Evolutionary conservation across 2,797 vertebrate species (phyloP), one percentile per base, ranked within the genome.

Genomic region (Acridotheres tristis): DNA sequence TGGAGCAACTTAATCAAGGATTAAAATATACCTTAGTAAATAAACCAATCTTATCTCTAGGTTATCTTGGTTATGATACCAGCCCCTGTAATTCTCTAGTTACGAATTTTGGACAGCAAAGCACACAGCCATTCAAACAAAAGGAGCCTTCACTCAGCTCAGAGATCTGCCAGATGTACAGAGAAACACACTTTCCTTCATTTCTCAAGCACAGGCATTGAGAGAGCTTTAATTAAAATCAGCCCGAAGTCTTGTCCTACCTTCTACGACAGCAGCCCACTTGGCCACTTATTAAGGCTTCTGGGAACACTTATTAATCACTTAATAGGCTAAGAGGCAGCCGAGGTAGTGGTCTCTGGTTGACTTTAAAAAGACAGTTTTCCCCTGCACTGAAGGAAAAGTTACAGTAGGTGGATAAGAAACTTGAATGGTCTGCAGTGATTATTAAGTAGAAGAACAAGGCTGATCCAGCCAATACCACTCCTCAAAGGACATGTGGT

Each of bases 181-280:
- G 38, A 93, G 54, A 93, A 93, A 67, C 10, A 10, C 27, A 32
- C 8, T 82, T 67, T 74, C 77, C 71, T 85, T 71, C 34, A 89
- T 66, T 88, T 92, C 47, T 88, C 88, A 86, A 71, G 55, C 82
- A 91, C 43, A 53, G 61, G 32, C 50, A 26, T 36, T 47, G 82
- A 38, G 29, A 55, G 57, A 55, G 57, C 30, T 94, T 96, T 95
- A 93, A 72, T 59, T 85, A 59, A 90, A 85, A 65, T 82, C 83
- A 96, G 87, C 89, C 93, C 61, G 22, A 94, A 96, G 81, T 59
- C 79, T 85, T 95, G 85, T 92, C 93, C 95, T 91, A 86, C 82
- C 94, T 67, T 92, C 93, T 96, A 90, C 91, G 80, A 77, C 75
- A 95, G 95, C 86, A 96, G 94, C 96, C 94, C 95, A 89, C 96